Evolutionary conservation across 2,888 invertebrate genomes (phyloP).

Genomic region (Choristoneura rosaceana): DNA sequence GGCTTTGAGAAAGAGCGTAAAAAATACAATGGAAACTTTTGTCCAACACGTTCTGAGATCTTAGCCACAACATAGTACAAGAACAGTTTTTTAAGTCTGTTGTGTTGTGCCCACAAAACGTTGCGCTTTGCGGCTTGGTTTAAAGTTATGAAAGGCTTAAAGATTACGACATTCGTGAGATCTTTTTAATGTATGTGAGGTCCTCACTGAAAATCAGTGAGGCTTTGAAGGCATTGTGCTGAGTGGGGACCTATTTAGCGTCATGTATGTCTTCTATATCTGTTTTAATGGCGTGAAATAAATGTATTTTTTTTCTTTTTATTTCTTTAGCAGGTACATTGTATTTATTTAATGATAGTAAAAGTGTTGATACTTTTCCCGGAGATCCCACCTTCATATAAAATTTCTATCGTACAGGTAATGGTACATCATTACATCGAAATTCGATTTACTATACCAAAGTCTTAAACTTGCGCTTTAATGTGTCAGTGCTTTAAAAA

Average conservation of each 20-base stretch:
- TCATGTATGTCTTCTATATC: too few relatives aligned
- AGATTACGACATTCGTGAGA: not conserved
- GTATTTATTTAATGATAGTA: not conserved
- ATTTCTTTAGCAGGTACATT: not conserved
- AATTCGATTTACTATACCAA: too few relatives aligned
- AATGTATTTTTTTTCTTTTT: too few relatives aligned
- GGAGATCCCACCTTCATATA: too few relatives aligned
- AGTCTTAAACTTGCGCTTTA: not conserved
- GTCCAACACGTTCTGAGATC: not conserved
- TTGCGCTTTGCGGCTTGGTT: not conserved
- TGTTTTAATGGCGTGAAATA: too few relatives aligned
- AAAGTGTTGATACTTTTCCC: too few relatives aligned
- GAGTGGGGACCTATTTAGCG: too few relatives aligned
- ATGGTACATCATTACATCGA: too few relatives aligned
- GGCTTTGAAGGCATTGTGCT: too few relatives aligned
- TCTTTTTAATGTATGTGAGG: not conserved
- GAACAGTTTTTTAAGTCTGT: not conserved
- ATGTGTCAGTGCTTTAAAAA: not conserved
- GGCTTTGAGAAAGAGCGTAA: not conserved
- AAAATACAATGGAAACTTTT: slow-evolving; percentile 27
- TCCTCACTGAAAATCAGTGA: too few relatives aligned
- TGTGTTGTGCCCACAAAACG: not conserved
- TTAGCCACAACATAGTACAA: not conserved
- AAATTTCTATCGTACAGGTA: too few relatives aligned
- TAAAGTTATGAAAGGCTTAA: not conserved